These are phyloP conservation scores for Serilophus lunatus DNA, from an alignment of 2,113 vertebrate species.

Conservation along the genomic window DNA sequence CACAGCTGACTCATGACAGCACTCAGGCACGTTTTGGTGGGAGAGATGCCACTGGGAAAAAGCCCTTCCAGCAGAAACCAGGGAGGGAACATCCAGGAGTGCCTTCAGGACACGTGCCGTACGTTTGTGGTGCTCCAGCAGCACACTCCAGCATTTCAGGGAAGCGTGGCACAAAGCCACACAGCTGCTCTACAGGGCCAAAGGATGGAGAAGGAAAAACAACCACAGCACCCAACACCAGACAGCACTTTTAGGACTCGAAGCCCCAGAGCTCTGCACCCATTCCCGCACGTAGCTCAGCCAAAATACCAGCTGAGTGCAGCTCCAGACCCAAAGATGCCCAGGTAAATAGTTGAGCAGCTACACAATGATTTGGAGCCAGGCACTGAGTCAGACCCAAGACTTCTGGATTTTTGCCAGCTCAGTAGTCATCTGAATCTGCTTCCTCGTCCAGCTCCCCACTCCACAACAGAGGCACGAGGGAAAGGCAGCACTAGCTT, in stretches of 20 bases:
- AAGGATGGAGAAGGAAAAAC: neutral
- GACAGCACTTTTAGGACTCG: neutral
- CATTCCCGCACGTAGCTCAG: neutral
- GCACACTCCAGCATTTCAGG: neutral
- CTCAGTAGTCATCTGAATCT: neutral
- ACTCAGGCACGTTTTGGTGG: neutral
- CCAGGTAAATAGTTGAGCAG: neutral
- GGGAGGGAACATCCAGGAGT: neutral
- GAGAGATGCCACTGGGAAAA: neutral
- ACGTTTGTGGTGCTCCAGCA: neutral
- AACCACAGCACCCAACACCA: fast-evolving
- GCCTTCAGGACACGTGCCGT: fast-evolving
- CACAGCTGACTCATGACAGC: neutral
- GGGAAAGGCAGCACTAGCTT: neutral
- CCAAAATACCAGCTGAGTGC: neutral
- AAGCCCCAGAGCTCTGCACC: neutral
- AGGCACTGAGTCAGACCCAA: neutral
- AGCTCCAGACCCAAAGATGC: neutral
- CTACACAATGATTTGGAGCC: neutral
- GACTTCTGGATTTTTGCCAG: neutral
- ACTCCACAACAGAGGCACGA: fast-evolving
- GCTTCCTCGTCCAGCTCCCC: neutral
- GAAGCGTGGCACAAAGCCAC: fast-evolving
- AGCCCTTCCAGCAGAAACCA: neutral
- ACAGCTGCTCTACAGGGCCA: fast-evolving